Evolutionary conservation across 2,113 vertebrate species (phyloP).

Genomic region (Bungarus multicinctus): DNA sequence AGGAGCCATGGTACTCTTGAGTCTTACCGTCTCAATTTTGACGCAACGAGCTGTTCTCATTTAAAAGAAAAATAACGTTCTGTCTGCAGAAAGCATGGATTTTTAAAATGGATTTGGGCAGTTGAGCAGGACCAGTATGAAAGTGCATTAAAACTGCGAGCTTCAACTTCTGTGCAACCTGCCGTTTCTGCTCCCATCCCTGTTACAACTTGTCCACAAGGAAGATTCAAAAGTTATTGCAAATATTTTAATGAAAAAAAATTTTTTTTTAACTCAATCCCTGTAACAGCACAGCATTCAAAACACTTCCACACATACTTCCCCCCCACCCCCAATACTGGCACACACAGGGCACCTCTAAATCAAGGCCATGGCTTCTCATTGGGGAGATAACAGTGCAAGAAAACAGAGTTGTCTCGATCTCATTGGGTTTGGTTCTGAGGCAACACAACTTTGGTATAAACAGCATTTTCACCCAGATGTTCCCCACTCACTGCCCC

Average conservation of each 20-base stretch:
- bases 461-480: not conserved
- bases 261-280: not conserved
- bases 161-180: not conserved
- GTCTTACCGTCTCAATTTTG: not conserved
- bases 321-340: not conserved
- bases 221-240: not conserved
- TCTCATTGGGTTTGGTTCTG: not conserved
- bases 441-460: not conserved
- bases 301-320: not conserved
- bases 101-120: not conserved
- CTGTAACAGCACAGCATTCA: not conserved
- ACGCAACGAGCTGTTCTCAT: not conserved
- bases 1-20: not conserved
- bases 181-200: not conserved
- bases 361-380: not conserved
- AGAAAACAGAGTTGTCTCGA: not conserved
- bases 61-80: not conserved
- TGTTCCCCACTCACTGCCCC: not conserved
- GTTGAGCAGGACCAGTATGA: not conserved
- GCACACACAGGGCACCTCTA: not conserved
- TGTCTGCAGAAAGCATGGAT: not conserved
- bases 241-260: conserved; percentile 25
- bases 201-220: not conserved
- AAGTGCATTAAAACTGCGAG: not conserved
- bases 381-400: not conserved